These are phyloP conservation scores for Hydriomena furcata DNA, from an alignment of 2,888 invertebrate genomes.

Conservation along the genomic window DNA sequence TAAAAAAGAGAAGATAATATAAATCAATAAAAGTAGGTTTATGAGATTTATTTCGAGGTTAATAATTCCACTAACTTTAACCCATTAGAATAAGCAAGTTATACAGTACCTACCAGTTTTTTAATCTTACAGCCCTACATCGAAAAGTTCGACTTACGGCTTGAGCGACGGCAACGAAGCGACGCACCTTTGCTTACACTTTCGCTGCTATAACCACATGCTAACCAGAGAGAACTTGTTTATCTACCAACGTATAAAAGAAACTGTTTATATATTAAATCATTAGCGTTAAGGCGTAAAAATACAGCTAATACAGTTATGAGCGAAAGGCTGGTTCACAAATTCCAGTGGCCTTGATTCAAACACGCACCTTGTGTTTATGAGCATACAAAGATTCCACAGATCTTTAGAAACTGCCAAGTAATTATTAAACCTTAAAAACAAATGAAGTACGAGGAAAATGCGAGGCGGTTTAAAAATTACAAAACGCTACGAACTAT, in stretches of 20 bases:
- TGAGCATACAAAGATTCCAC: slow-evolving; percentile 21
- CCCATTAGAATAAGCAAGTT: not conserved
- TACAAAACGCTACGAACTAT: not conserved
- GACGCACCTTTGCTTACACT: slow-evolving; percentile 52
- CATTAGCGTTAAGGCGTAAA: slow-evolving; percentile 24
- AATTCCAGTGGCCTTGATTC: slow-evolving; percentile 37
- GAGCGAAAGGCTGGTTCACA: slow-evolving; percentile 28
- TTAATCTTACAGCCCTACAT: slow-evolving; percentile 34
- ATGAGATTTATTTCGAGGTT: not conserved
- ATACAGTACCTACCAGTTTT: slow-evolving; percentile 25
- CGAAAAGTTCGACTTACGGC: slow-evolving; percentile 27
- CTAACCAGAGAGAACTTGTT: slow-evolving; percentile 32
- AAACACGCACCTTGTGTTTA: slow-evolving; percentile 30
- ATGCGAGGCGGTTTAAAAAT: slow-evolving; percentile 1
- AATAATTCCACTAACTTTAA: slow-evolving; percentile 2
- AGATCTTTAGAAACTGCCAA: slow-evolving; percentile 29
- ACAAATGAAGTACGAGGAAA: slow-evolving; percentile 10
- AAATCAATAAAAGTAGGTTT: slow-evolving; percentile 1
- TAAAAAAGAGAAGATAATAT: too few relatives aligned
- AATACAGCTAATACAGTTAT: slow-evolving; percentile 25
- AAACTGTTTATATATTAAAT: slow-evolving; percentile 19
- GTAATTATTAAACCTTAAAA: slow-evolving; percentile 14
- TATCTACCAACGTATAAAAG: slow-evolving; percentile 23
- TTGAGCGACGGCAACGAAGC: slow-evolving; percentile 30
- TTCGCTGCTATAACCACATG: slow-evolving; percentile 53